Percentiles rank a stretch among this genome's conserved stretches.
phyloP scores from a whole-genome alignment of 2,888 invertebrate genomes.

The Laspeyria flexula region DNA sequence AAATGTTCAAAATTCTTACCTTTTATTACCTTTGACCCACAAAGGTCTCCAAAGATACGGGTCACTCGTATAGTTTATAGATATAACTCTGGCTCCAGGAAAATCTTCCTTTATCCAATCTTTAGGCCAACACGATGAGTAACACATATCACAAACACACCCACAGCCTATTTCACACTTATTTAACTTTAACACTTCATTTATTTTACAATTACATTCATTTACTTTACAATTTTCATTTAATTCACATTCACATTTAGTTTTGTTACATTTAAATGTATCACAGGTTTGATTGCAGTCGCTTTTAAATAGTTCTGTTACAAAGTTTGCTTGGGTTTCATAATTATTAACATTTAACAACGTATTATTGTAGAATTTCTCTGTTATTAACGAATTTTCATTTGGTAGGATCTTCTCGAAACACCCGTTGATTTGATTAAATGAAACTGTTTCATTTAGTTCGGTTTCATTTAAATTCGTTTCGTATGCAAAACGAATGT shows the following conservation, averaged over 20 bases:
- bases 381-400: conserved; percentile 67
- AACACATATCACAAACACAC: conserved; percentile 77
- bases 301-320: conserved; percentile 67
- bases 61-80: conserved; percentile 93
- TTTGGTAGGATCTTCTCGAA: conserved; percentile 61
- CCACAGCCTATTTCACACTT: conserved; percentile 71
- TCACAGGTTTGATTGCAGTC: conserved; percentile 34
- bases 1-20: conserved; percentile 65
- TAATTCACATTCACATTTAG: conserved; percentile 22
- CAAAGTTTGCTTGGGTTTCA: conserved; percentile 73
- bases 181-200: conserved; percentile 46
- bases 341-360: conserved; percentile 64
- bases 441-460: conserved; percentile 36
- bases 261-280: conserved; percentile 10
- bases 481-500: conserved; percentile 26
- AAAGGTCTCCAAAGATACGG: conserved; percentile 91
- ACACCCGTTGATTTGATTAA: conserved; percentile 55
- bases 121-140: conserved; percentile 92
- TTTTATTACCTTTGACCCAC: conserved; percentile 89
- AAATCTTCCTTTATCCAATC: conserved; percentile 94
- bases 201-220: conserved; percentile 30
- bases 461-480: conserved; percentile 32
- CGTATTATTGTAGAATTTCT: conserved; percentile 72
- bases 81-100: conserved; percentile 91
- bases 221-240: conserved; percentile 26